These are phyloP conservation scores for Phoxinus phoxinus DNA, from an alignment of 2,113 vertebrate genomes.

Conservation along the genomic window DNA sequence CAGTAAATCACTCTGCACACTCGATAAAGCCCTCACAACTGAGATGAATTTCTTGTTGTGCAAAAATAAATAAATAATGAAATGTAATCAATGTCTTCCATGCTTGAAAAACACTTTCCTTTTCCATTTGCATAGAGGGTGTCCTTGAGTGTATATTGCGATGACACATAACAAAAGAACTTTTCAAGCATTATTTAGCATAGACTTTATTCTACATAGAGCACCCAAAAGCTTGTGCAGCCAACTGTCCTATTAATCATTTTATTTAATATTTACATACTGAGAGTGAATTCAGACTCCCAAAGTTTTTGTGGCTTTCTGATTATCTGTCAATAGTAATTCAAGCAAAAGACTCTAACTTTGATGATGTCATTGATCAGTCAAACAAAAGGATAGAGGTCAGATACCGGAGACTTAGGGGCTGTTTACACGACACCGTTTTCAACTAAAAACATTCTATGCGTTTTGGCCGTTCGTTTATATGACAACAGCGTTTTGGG, in stretches of 20 bases:
- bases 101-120: conserved; percentile 17
- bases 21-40: neutral
- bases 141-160: conserved; percentile 15
- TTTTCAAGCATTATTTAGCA: neutral
- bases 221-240: neutral
- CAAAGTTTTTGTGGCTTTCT: neutral
- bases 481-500: too few relatives aligned
- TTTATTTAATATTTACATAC: conserved; percentile 48
- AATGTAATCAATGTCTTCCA: conserved; percentile 17
- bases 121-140: neutral
- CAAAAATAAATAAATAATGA: neutral
- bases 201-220: neutral
- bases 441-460: too few relatives aligned
- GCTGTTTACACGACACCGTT: too few relatives aligned
- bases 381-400: neutral
- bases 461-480: too few relatives aligned
- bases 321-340: neutral
- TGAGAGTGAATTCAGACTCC: conserved; percentile 1
- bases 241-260: conserved; percentile 24
- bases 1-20: neutral
- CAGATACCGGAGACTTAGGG: neutral
- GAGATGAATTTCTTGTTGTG: neutral
- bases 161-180: neutral
- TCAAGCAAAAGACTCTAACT: neutral
- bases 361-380: neutral